Evolutionary conservation across 2,888 invertebrate genomes (phyloP), one percentile per base, ranked within the genome.

Genomic region (Ormyrus thymus): DNA sequence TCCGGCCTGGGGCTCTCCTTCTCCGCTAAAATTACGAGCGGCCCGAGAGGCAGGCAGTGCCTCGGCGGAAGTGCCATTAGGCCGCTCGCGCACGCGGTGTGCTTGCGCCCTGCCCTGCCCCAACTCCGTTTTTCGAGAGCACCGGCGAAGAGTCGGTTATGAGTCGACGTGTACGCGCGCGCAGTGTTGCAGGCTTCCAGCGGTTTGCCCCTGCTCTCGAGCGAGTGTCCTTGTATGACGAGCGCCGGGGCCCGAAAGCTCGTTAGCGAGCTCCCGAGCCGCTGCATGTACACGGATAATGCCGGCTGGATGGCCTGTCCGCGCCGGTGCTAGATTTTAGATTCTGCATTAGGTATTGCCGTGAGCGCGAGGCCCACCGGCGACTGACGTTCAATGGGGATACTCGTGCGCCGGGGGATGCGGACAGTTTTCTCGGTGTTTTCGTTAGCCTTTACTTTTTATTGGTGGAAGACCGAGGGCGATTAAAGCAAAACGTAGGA

Each of bases 241-340:
- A 6, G 55, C 55, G 11, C 7, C 6, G 1, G 43, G 45, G 62
- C 48, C 13, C 69, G 58, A 58, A 69, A 58, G 61, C 71, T 61
- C 71, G 71, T 61, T 71, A 71, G 53, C 61, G 68, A 6, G 13
- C 7, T 9, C 66, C n/a, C 48, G 7, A 9, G 11, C 66, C 46
- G 13, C 50, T 50, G 66, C 66, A 53, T 66, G 43, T 66, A 51
- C 53, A 66, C 66, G 51, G 43, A 53, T 66, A 66, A 66, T 66
- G 66, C 53, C n/a, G 53, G 11, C 43, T 51, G 53, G 53, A 65
- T 65, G 29, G 65, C 29, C 46, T 62, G 62, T 64, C 48, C 50
- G 50, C 29, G 48, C 15, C 11, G 66, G 0, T 43, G 43, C 8
- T 45, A 55, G 45, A 71, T 71, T 71, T 71, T 61, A 11, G 61